Evolutionary conservation across 1,140 invertebrate species (phyloP).

Genomic region (Calliopsis andreniformis): DNA sequence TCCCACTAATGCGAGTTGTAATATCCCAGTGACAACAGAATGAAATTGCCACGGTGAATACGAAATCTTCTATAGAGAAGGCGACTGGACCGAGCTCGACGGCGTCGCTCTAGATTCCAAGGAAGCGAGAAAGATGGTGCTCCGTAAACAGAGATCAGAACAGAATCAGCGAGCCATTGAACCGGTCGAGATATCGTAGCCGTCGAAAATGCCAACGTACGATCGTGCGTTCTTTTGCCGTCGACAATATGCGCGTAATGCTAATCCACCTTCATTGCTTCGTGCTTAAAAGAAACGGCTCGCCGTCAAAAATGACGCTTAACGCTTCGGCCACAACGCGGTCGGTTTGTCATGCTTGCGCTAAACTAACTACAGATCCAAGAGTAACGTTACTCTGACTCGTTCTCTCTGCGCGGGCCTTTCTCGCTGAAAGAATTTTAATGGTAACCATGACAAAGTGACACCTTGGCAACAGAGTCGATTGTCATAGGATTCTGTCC

Average conservation of each 20-base stretch:
- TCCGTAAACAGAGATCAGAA: constrained; percentile 69
- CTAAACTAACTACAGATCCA: constrained; percentile 19
- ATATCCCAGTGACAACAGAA: constrained; percentile 3
- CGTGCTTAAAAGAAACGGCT: constrained; percentile 48
- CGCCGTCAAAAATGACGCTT: constrained; percentile 38
- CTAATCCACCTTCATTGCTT: constrained; percentile 69
- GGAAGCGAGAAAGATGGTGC: constrained; percentile 28
- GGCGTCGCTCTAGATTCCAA: constrained; percentile 7
- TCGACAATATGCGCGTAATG: constrained; percentile 71
- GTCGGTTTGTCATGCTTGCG: constrained; percentile 2
- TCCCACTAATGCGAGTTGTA: not conserved
- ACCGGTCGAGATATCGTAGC: constrained; percentile 13
- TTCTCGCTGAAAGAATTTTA: constrained; percentile 15
- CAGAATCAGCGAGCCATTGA: constrained; percentile 65
- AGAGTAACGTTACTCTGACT: not conserved
- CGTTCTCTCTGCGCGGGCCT: not conserved
- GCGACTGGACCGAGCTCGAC: not conserved
- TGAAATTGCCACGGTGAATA: constrained; percentile 1
- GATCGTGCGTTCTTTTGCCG: constrained; percentile 48
- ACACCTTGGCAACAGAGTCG: not conserved
- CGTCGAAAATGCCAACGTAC: constrained; percentile 59
- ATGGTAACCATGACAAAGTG: constrained; percentile 2
- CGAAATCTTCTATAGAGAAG: not conserved
- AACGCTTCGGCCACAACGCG: not conserved
- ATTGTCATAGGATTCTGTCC: constrained; percentile 12